These are phyloP conservation scores for Drosophila ogumai DNA, from an alignment of 1,140 invertebrate genomes.

Conservation along the genomic window DNA sequence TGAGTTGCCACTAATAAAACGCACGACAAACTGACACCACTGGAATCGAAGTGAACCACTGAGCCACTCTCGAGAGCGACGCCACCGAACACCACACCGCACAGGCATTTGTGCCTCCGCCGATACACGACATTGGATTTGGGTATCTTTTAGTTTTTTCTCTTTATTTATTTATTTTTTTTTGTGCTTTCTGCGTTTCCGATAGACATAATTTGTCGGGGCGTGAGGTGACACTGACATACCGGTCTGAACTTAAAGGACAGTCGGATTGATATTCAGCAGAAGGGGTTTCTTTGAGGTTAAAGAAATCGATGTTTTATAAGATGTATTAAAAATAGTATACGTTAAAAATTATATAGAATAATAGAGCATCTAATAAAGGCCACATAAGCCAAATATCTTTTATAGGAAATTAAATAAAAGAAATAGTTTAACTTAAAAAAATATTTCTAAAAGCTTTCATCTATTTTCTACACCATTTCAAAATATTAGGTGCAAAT, in stretches of 20 bases:
- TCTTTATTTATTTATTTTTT: neutral
- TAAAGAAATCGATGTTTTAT: neutral
- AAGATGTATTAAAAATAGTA: too few relatives aligned
- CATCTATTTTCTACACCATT: too few relatives aligned
- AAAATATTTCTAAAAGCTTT: too few relatives aligned
- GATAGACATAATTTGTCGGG: conserved; percentile 60
- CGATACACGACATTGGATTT: conserved; percentile 36
- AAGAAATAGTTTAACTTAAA: too few relatives aligned
- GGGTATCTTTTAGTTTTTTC: conserved; percentile 12
- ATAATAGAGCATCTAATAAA: too few relatives aligned
- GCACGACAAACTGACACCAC: conserved; percentile 58
- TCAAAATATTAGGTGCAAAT: too few relatives aligned
- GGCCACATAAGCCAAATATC: too few relatives aligned
- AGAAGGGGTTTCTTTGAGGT: conserved; percentile 3
- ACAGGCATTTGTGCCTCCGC: conserved; percentile 44
- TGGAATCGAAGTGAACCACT: conserved; percentile 16
- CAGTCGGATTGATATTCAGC: conserved; percentile 1
- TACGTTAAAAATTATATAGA: too few relatives aligned
- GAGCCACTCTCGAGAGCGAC: conserved; percentile 21
- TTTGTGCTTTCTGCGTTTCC: conserved; percentile 48
- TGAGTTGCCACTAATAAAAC: conserved; percentile 76
- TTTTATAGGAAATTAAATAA: too few relatives aligned
- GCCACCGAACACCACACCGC: conserved; percentile 11
- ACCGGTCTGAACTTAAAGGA: neutral
- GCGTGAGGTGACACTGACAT: conserved; percentile 53